Evolutionary conservation across 2,888 invertebrate genomes (phyloP).

Genomic region (Drosophila mimica): DNA sequence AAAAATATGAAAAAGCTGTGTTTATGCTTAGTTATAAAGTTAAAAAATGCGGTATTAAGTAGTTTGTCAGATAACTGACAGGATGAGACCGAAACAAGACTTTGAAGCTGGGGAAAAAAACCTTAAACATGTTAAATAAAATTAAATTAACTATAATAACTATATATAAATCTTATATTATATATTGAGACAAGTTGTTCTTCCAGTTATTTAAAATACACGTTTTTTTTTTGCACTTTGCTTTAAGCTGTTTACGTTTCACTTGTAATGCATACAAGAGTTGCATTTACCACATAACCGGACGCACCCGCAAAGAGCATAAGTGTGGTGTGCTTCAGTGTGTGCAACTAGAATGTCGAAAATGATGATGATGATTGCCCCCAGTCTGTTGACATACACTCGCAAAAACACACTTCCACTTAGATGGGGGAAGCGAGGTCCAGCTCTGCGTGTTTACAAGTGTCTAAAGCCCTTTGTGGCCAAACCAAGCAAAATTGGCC

Average conservation of each 20-base stretch:
- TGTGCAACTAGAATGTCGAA: slow-evolving; percentile 22
- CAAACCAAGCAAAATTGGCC: slow-evolving; percentile 42
- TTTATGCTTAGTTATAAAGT: slow-evolving; percentile 62
- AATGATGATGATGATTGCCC: slow-evolving; percentile 28
- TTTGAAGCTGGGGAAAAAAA: slow-evolving; percentile 9
- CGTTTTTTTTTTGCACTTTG: slow-evolving; percentile 37
- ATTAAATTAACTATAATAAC: background rate
- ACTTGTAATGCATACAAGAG: slow-evolving; percentile 55
- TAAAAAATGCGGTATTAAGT: slow-evolving; percentile 50
- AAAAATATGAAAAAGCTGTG: slow-evolving; percentile 66
- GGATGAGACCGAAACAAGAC: slow-evolving; percentile 26
- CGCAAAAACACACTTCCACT: slow-evolving; percentile 11
- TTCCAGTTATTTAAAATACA: background rate
- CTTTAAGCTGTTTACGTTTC: slow-evolving; percentile 72
- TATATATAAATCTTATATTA: background rate
- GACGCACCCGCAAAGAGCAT: slow-evolving; percentile 17
- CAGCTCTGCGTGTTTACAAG: slow-evolving; percentile 41
- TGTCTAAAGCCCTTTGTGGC: slow-evolving; percentile 68
- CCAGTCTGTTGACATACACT: slow-evolving; percentile 46
- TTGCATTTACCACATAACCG: slow-evolving; percentile 42
- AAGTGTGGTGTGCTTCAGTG: slow-evolving; percentile 15
- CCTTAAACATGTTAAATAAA: background rate
- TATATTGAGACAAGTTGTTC: background rate
- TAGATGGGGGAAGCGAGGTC: slow-evolving; percentile 3
- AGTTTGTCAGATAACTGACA: slow-evolving; percentile 34